Conservation (phyloP, 2,797 vertebrate genomes). For the Chaenodraco wilsoni region DNA sequence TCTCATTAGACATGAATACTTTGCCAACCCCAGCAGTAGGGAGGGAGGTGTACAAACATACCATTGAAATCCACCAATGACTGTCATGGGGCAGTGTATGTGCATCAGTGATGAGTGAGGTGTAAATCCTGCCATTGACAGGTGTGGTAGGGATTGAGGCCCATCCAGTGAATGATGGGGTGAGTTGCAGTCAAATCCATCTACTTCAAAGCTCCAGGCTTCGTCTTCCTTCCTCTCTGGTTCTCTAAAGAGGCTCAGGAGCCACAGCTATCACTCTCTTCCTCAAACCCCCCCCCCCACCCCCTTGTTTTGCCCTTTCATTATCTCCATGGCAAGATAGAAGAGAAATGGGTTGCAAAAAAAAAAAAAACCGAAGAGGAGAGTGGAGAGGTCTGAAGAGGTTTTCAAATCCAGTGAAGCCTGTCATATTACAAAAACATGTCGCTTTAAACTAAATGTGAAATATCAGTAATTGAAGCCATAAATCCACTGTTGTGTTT, state of each 20-base stretch:
- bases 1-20: slow-evolving; percentile 11
- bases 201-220: slow-evolving; percentile 70
- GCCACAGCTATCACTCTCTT: slow-evolving; percentile 77
- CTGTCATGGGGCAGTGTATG: slow-evolving; percentile 58
- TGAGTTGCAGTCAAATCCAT: slow-evolving; percentile 67
- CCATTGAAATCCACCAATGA: slow-evolving; percentile 35
- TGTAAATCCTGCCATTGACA: slow-evolving; percentile 64
- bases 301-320: slow-evolving; percentile 71
- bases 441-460: slow-evolving; percentile 95
- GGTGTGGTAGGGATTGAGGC: slow-evolving; percentile 45
- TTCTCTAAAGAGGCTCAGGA: slow-evolving; percentile 73
- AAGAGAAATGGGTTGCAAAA: slow-evolving; percentile 37
- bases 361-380: slow-evolving; percentile 46
- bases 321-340: slow-evolving; percentile 82
- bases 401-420: slow-evolving; percentile 89
- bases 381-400: slow-evolving; percentile 86
- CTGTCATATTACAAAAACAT: slow-evolving; percentile 95
- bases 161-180: slow-evolving; percentile 59
- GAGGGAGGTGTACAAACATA: slow-evolving; percentile 4
- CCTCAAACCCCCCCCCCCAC: slow-evolving; percentile 27
- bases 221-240: slow-evolving; percentile 46
- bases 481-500: slow-evolving; percentile 90
- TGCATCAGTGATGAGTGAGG: slow-evolving; percentile 62
- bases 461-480: slow-evolving; percentile 95
- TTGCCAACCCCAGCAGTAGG: slow-evolving; percentile 11